phyloP scores from a whole-genome alignment of 2,888 invertebrate species.

The Acanthosepion esculentum region DNA sequence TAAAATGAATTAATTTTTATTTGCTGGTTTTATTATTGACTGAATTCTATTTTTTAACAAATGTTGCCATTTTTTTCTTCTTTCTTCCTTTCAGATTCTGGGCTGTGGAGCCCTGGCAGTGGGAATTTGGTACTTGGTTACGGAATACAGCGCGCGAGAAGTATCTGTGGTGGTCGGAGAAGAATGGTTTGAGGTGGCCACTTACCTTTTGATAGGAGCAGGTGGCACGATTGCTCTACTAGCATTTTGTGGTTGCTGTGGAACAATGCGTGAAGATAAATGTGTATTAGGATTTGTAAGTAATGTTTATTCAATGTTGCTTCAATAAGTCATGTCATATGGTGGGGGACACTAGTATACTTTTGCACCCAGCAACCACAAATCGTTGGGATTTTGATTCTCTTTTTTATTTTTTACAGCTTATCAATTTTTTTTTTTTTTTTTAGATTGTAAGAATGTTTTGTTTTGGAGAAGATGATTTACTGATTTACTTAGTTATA shows the following conservation, averaged over 20 bases:
- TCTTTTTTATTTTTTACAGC: too few relatives aligned
- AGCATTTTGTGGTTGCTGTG: slow-evolving; percentile 71
- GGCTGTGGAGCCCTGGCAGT: slow-evolving; percentile 67
- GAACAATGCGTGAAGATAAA: slow-evolving; percentile 70
- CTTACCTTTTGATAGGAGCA: slow-evolving; percentile 68
- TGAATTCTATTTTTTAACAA: too few relatives aligned
- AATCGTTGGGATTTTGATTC: too few relatives aligned
- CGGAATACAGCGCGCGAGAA: slow-evolving; percentile 69
- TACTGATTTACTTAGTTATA: too few relatives aligned
- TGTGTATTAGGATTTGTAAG: slow-evolving; percentile 71
- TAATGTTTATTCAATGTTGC: slow-evolving; percentile 48
- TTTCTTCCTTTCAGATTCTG: slow-evolving; percentile 60
- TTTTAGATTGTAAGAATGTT: too few relatives aligned
- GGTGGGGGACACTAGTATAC: too few relatives aligned
- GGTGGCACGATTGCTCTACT: slow-evolving; percentile 69
- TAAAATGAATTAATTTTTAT: too few relatives aligned
- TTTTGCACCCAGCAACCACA: too few relatives aligned
- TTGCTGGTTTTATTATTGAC: too few relatives aligned
- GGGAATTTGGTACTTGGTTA: slow-evolving; percentile 69
- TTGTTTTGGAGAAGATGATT: too few relatives aligned
- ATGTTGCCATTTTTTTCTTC: not conserved
- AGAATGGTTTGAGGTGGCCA: slow-evolving; percentile 67
- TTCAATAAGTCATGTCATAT: not conserved
- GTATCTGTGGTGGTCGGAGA: slow-evolving; percentile 67
- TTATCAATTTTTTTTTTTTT: too few relatives aligned